These are phyloP conservation scores for Perodicticus potto DNA, from an alignment of 2,797 vertebrate species.

Conservation along the genomic window DNA sequence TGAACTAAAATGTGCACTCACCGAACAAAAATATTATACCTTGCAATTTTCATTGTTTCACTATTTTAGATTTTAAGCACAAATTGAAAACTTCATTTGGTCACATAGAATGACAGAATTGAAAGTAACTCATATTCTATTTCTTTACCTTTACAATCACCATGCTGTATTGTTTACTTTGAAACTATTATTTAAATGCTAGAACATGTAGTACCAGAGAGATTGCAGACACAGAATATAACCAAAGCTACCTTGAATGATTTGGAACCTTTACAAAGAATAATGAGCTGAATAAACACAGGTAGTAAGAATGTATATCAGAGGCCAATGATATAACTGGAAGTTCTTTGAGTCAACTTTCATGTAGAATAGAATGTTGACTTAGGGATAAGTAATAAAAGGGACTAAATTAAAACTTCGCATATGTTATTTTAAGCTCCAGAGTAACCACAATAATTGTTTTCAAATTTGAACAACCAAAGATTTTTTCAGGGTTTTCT, in stretches of 20 bases:
- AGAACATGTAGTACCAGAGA: neutral
- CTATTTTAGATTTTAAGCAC: conserved; percentile 61
- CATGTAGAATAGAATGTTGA: conserved; percentile 23
- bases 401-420: conserved; percentile 2
- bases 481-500: neutral
- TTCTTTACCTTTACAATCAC: conserved; percentile 41
- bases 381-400: conserved; percentile 47
- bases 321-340: neutral
- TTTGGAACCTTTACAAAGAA: conserved; percentile 37
- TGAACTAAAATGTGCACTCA: conserved; percentile 13
- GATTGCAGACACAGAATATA: neutral
- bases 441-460: neutral
- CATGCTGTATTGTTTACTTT: conserved; percentile 30
- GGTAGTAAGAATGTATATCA: neutral
- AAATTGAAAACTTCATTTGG: conserved; percentile 10
- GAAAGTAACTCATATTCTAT: neutral
- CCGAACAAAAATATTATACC: neutral
- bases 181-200: conserved; percentile 35
- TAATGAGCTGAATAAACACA: conserved; percentile 5
- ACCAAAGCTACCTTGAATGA: conserved; percentile 31
- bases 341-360: conserved; percentile 43
- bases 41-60: conserved; percentile 26
- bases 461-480: conserved; percentile 13
- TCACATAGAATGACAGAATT: conserved; percentile 18
- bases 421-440: conserved; percentile 45